Conservation (phyloP, 2,888 invertebrate genomes). For the Melipona bicolor region DNA sequence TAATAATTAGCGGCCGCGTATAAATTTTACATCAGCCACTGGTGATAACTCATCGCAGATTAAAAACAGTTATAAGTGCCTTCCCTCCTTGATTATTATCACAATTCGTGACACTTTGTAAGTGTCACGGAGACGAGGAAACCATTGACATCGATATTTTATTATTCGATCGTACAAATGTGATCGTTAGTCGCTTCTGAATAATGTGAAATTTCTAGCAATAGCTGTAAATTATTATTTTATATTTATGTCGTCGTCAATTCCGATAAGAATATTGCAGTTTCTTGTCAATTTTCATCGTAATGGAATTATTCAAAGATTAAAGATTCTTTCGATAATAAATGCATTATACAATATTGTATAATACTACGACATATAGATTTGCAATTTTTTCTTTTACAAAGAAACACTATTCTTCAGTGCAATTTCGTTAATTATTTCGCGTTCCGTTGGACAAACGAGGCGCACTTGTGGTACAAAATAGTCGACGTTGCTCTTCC, state of each 20-base stretch:
- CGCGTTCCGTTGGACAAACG: slow-evolving; percentile 50
- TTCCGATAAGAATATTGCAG: background rate
- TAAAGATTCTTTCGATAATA: no score
- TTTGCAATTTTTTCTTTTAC: background rate
- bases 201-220: background rate
- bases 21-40: slow-evolving; percentile 13
- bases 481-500: slow-evolving; percentile 27
- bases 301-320: background rate
- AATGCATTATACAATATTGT: no score
- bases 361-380: background rate
- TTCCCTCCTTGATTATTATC: slow-evolving; percentile 1
- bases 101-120: background rate
- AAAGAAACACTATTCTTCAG: background rate
- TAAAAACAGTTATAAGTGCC: slow-evolving; percentile 16
- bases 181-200: background rate
- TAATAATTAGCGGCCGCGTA: slow-evolving; percentile 30
- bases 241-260: background rate
- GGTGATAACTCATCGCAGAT: slow-evolving; percentile 20
- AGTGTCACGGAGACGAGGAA: no score
- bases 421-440: slow-evolving; percentile 63
- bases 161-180: no score
- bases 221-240: background rate
- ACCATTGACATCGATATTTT: no score
- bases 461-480: slow-evolving; percentile 38
- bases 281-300: background rate